These are phyloP conservation scores for Diarsia rubi DNA, from an alignment of 2,888 invertebrate genomes.

Conservation along the genomic window DNA sequence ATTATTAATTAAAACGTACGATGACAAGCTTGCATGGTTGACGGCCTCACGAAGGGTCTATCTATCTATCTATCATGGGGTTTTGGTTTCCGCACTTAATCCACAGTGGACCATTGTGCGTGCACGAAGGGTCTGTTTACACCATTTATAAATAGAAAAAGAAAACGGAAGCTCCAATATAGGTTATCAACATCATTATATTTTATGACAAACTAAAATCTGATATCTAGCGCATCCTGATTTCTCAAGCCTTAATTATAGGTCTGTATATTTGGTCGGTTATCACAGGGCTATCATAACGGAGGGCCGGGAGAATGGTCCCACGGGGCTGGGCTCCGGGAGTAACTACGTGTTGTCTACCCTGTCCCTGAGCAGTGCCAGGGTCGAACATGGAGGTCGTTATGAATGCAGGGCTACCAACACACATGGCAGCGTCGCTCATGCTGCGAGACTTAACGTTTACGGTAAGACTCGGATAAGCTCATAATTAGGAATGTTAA, in stretches of 20 bases:
- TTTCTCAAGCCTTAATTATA: slow-evolving; percentile 37
- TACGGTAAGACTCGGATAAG: slow-evolving; percentile 93
- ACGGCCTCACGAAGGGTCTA: too few species aligned
- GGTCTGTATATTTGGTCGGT: slow-evolving; percentile 40
- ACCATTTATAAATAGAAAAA: slow-evolving; percentile 31
- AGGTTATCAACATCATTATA: slow-evolving; percentile 42
- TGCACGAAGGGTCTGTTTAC: too few species aligned
- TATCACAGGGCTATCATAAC: slow-evolving; percentile 82
- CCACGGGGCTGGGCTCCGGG: slow-evolving; percentile 80
- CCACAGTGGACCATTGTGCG: too few species aligned
- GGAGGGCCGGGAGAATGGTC: slow-evolving; percentile 84
- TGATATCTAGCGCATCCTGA: slow-evolving; percentile 34
- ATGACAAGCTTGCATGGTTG: too few species aligned
- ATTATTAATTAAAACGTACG: too few species aligned
- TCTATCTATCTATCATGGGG: too few species aligned
- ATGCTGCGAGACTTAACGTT: slow-evolving; percentile 94
- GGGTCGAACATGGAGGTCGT: slow-evolving; percentile 96
- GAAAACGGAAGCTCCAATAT: slow-evolving; percentile 3
- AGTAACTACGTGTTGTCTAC: slow-evolving; percentile 95
- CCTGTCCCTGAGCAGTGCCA: slow-evolving; percentile 94
- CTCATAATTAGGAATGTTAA: too few species aligned
- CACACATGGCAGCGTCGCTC: slow-evolving; percentile 93
- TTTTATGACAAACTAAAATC: slow-evolving; percentile 52
- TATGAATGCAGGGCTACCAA: slow-evolving; percentile 96
- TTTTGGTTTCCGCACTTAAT: too few species aligned